These are phyloP conservation scores for Minunthozetes semirufus DNA, from an alignment of 2,888 invertebrate species.

Conservation along the genomic window DNA sequence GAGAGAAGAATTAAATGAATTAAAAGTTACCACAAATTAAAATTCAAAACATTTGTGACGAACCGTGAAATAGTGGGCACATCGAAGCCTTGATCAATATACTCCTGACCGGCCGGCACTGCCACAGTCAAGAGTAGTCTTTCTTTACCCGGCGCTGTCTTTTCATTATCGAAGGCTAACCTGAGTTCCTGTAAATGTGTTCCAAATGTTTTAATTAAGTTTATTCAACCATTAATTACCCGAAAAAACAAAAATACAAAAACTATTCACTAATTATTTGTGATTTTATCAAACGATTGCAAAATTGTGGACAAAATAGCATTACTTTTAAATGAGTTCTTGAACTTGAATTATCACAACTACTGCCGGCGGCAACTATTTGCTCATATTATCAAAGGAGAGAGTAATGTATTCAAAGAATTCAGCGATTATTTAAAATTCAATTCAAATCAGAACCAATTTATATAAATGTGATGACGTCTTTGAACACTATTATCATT, in stretches of 20 bases:
- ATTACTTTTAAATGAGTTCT: not conserved
- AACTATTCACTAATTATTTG: no score
- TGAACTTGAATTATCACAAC: slow-evolving; percentile 2
- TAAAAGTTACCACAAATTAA: slow-evolving; percentile 30
- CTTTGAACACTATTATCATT: no score
- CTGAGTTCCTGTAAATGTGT: slow-evolving; percentile 61
- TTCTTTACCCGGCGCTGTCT: slow-evolving; percentile 71
- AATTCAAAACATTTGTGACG: no score
- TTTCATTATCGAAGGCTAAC: slow-evolving; percentile 79
- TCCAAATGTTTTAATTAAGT: not conserved
- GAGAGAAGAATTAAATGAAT: not conserved
- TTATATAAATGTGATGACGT: no score
- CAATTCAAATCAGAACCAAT: no score
- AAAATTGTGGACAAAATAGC: no score
- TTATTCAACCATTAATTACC: not conserved
- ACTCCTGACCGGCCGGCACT: slow-evolving; percentile 85
- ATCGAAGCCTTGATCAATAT: slow-evolving; percentile 87
- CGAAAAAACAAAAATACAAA: no score
- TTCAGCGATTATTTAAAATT: no score
- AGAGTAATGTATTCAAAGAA: no score
- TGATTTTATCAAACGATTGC: no score
- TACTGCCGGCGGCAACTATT: not conserved
- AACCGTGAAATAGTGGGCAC: slow-evolving; percentile 74
- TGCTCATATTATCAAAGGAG: no score
- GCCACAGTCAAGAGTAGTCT: slow-evolving; percentile 81